Percentiles rank a stretch among this genome's conserved stretches.
phyloP scores from a whole-genome alignment of 2,113 vertebrate species.

The Sisor rabdophorus region DNA sequence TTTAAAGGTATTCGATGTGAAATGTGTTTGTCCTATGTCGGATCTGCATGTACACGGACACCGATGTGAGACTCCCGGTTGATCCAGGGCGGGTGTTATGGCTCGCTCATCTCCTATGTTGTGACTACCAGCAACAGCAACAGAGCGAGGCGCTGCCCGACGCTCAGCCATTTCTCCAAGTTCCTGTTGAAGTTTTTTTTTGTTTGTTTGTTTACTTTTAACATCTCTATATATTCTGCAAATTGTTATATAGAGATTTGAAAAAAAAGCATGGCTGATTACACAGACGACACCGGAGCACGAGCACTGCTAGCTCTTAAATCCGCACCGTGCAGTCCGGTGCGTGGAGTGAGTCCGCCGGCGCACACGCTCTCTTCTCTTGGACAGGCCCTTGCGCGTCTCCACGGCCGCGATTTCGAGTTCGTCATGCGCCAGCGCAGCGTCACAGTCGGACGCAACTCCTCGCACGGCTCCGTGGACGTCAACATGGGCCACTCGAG shows the following conservation, averaged over 20 bases:
- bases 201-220: neutral
- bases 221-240: neutral
- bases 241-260: neutral
- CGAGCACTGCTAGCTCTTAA: slow-evolving; percentile 83
- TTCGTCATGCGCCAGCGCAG: slow-evolving; percentile 92
- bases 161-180: slow-evolving; percentile 52
- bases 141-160: slow-evolving; percentile 56
- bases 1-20: neutral
- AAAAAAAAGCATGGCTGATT: slow-evolving; percentile 76
- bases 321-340: slow-evolving; percentile 84
- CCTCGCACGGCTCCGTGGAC: slow-evolving; percentile 93
- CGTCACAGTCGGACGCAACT: slow-evolving; percentile 94
- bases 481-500: slow-evolving; percentile 96
- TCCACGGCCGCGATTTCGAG: slow-evolving; percentile 86
- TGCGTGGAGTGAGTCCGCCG: slow-evolving; percentile 68
- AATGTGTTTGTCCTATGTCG: neutral
- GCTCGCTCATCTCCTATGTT: slow-evolving; percentile 66
- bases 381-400: slow-evolving; percentile 68
- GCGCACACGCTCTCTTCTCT: slow-evolving; percentile 60
- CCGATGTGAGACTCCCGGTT: neutral
- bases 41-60: neutral
- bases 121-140: slow-evolving; percentile 64
- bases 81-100: slow-evolving; percentile 57
- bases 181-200: slow-evolving; percentile 39
- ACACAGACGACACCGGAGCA: slow-evolving; percentile 86